Conservation (phyloP, 1,140 invertebrate genomes). For the Leptopilina boulardi region DNA sequence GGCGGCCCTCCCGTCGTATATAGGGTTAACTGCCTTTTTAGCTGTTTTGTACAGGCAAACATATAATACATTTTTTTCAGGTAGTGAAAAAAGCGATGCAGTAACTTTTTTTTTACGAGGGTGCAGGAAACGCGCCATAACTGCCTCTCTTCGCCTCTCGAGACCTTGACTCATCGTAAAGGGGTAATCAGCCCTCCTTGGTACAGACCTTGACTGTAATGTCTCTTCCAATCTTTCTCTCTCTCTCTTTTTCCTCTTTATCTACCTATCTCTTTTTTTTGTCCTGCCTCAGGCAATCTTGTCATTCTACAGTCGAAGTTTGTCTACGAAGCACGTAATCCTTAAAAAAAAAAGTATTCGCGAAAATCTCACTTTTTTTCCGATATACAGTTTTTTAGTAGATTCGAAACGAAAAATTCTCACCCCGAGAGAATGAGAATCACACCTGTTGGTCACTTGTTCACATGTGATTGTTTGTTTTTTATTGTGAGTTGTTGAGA, state of each 20-base stretch:
- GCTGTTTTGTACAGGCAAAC: constrained; percentile 39
- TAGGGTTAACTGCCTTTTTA: constrained; percentile 51
- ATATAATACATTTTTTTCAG: constrained; percentile 55
- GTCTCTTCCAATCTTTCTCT: constrained; percentile 44
- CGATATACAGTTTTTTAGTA: neutral
- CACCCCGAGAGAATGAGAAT: too few relatives aligned
- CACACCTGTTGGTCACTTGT: too few relatives aligned
- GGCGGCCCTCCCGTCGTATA: constrained; percentile 16
- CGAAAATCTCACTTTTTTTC: neutral
- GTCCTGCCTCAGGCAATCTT: constrained; percentile 54
- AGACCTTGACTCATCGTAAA: constrained; percentile 72
- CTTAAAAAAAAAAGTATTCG: constrained; percentile 33
- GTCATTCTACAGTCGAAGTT: constrained; percentile 71
- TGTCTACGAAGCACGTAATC: constrained; percentile 68
- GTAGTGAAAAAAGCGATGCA: constrained; percentile 52
- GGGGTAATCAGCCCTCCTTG: constrained; percentile 73
- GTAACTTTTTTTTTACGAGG: constrained; percentile 68
- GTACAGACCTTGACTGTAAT: constrained; percentile 67
- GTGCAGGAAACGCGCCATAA: constrained; percentile 40
- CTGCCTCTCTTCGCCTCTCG: constrained; percentile 45
- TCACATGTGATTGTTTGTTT: too few relatives aligned
- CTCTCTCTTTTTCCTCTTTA: constrained; percentile 46
- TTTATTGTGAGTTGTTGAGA: too few relatives aligned
- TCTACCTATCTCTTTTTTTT: constrained; percentile 39
- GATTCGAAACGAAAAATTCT: too few relatives aligned